Conservation (phyloP, 2,888 invertebrate genomes). For the Hemistola chrysoprasaria region DNA sequence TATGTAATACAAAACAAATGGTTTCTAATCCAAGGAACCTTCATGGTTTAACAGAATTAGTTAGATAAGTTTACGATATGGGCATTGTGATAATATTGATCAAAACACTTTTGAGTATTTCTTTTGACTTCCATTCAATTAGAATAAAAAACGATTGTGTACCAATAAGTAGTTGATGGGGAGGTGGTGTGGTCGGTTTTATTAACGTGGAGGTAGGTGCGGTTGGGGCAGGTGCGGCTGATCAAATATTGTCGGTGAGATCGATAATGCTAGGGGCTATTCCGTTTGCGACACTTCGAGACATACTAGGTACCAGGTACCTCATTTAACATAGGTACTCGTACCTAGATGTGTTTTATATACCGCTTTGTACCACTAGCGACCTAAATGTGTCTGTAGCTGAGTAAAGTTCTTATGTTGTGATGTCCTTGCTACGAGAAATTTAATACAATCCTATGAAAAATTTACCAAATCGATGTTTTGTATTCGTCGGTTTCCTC, state of each 20-base stretch:
- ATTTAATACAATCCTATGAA: no score
- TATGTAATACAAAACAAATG: no score
- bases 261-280: constrained; percentile 70
- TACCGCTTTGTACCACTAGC: no score
- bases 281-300: constrained; percentile 53
- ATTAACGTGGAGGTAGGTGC: constrained; percentile 71
- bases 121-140: constrained; percentile 1
- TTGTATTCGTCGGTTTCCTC: no score
- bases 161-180: constrained; percentile 36
- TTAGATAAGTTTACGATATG: no score
- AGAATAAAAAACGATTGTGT: constrained; percentile 38
- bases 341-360: no score
- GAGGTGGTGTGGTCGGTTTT: constrained; percentile 70
- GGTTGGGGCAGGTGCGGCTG: constrained; percentile 73
- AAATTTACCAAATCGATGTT: no score
- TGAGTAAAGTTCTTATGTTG: no score
- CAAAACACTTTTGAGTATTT: neutral
- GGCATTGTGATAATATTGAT: neutral
- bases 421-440: no score
- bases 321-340: neutral
- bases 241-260: constrained; percentile 67
- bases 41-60: no score
- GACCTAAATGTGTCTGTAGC: no score
- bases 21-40: no score
- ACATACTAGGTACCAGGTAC: constrained; percentile 6